phyloP scores from a whole-genome alignment of 1,140 invertebrate genomes.

The Ceratitis capitata region DNA sequence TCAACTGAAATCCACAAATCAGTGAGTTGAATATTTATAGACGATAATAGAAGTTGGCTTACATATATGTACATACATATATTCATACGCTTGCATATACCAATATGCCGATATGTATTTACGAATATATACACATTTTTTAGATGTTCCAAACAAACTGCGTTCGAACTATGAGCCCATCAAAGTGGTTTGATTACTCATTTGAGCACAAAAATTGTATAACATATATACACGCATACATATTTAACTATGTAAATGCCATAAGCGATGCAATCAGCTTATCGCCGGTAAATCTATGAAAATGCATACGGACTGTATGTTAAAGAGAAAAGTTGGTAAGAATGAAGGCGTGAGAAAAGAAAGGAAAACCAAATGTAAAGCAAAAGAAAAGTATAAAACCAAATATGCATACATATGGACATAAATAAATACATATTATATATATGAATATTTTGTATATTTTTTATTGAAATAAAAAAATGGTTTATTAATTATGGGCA shows the following conservation, averaged over 20 bases:
- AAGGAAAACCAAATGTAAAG: no score
- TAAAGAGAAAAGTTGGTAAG: no score
- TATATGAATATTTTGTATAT: no score
- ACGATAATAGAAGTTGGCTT: neutral
- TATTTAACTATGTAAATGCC: no score
- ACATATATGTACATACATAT: neutral
- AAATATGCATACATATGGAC: no score
- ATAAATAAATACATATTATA: no score
- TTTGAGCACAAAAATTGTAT: neutral
- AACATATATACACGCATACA: neutral
- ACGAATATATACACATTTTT: neutral
- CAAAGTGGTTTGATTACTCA: neutral
- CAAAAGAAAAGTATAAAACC: no score
- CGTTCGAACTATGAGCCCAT: neutral
- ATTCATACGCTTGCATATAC: neutral
- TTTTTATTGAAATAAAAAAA: no score
- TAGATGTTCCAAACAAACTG: no score
- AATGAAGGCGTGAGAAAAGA: neutral
- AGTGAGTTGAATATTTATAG: constrained; percentile 12
- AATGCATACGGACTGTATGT: neutral
- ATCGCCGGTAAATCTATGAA: neutral
- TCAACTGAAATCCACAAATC: neutral
- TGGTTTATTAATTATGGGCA: no score
- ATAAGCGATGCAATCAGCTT: neutral
- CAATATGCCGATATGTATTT: neutral